A percentile compares a stretch with the other conserved stretches of the same genome.
Conservation (phyloP, 2,113 vertebrate species). For the Brienomyrus brachyistius region DNA sequence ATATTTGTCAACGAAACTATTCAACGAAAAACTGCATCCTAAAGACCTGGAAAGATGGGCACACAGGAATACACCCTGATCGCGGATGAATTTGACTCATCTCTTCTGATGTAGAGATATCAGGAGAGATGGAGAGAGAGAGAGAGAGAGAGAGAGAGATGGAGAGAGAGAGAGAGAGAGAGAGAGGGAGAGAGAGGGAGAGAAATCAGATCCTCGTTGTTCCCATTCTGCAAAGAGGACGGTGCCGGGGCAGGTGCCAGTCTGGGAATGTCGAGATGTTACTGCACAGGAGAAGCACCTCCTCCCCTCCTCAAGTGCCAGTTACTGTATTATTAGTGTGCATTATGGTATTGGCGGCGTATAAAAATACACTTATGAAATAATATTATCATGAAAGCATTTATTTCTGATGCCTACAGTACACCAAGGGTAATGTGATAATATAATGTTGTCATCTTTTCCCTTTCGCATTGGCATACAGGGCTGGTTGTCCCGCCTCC, state of each 20-base stretch:
- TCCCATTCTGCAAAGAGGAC: not conserved
- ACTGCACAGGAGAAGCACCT: not conserved
- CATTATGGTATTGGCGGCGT: not conserved
- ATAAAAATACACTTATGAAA: not conserved
- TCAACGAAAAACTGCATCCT: not conserved
- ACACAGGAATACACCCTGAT: not conserved
- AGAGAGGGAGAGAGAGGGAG: not conserved
- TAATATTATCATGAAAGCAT: not conserved
- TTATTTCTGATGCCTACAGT: not conserved
- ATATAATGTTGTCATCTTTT: not conserved
- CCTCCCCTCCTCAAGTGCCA: not conserved
- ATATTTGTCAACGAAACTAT: not conserved
- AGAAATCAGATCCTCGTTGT: not conserved
- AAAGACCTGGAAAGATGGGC: not conserved
- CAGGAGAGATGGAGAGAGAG: not conserved
- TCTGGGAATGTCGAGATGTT: not conserved
- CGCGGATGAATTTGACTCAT: not conserved
- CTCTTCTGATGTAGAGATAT: not conserved
- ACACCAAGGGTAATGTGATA: not conserved
- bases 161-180: not conserved
- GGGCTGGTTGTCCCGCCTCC: not conserved
- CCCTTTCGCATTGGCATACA: not conserved
- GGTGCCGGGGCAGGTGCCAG: not conserved
- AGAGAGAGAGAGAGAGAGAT: not conserved
- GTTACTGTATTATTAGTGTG: not conserved